These are phyloP conservation scores for Neoniphon sammara DNA, from an alignment of 2,797 vertebrate species.

Conservation along the genomic window DNA sequence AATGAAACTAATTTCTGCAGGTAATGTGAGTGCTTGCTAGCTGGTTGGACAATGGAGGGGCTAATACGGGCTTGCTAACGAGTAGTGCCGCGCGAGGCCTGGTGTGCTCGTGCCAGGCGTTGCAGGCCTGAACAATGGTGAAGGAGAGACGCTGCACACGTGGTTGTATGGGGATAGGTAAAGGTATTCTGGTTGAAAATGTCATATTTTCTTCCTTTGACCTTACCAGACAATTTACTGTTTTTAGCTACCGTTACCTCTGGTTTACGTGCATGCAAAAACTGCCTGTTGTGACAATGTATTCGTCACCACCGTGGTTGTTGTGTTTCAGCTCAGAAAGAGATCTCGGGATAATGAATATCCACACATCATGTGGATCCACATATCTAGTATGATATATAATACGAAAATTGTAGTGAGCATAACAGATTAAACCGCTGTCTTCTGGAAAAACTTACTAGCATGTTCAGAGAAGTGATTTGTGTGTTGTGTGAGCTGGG, in stretches of 20 bases:
- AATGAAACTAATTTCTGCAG: slow-evolving; percentile 92
- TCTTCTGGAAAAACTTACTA: too few relatives aligned
- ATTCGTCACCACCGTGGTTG: too few relatives aligned
- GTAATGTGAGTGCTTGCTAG: slow-evolving; percentile 65
- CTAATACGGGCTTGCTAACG: neutral
- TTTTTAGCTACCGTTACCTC: too few relatives aligned
- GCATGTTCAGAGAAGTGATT: neutral
- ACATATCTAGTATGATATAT: too few relatives aligned
- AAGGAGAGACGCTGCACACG: slow-evolving; percentile 48
- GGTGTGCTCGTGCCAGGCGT: neutral
- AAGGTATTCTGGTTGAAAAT: slow-evolving; percentile 22
- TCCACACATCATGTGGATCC: too few relatives aligned
- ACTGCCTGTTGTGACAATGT: too few relatives aligned
- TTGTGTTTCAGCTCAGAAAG: too few relatives aligned
- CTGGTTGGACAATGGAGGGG: fast-evolving
- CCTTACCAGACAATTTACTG: too few relatives aligned
- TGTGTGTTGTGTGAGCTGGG: neutral
- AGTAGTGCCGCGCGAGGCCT: slow-evolving; percentile 30
- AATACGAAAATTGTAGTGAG: too few relatives aligned
- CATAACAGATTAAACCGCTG: too few relatives aligned
- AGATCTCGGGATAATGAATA: too few relatives aligned
- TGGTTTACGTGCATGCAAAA: too few relatives aligned
- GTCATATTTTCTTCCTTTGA: neutral
- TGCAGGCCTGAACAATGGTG: slow-evolving; percentile 59
- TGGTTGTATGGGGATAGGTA: slow-evolving; percentile 34